These are phyloP conservation scores for Hirtodrosophila duncani DNA, from an alignment of 2,888 invertebrate genomes.

Conservation along the genomic window DNA sequence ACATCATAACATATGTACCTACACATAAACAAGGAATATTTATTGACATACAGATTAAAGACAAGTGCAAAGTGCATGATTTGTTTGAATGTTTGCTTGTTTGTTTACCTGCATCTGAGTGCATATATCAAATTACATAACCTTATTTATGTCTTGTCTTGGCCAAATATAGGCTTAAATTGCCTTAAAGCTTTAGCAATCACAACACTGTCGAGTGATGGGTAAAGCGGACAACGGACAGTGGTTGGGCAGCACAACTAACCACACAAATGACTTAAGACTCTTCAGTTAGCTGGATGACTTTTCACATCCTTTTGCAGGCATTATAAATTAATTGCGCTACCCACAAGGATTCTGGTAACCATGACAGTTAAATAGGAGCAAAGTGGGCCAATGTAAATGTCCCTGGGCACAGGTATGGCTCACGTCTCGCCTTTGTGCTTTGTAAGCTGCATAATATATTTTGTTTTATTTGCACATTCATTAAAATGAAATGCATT, in stretches of 20 bases:
- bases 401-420: constrained; percentile 1
- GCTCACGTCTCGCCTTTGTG: neutral
- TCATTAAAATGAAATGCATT: constrained; percentile 57
- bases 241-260: constrained; percentile 5
- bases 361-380: no score
- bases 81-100: constrained; percentile 22
- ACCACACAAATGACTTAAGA: neutral
- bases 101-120: no score
- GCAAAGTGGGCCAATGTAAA: no score
- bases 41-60: no score
- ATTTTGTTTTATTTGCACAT: constrained; percentile 55
- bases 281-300: constrained; percentile 12
- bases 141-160: constrained; percentile 25
- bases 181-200: constrained; percentile 57
- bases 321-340: constrained; percentile 47
- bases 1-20: neutral
- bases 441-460: no score
- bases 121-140: constrained; percentile 29
- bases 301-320: constrained; percentile 43
- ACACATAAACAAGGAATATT: constrained; percentile 1
- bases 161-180: constrained; percentile 45
- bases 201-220: constrained; percentile 1
- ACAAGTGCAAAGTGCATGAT: constrained; percentile 19
- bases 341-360: constrained; percentile 13
- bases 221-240: constrained; percentile 4